Conservation (phyloP, 2,113 vertebrate species). For the Hemicordylus capensis region DNA sequence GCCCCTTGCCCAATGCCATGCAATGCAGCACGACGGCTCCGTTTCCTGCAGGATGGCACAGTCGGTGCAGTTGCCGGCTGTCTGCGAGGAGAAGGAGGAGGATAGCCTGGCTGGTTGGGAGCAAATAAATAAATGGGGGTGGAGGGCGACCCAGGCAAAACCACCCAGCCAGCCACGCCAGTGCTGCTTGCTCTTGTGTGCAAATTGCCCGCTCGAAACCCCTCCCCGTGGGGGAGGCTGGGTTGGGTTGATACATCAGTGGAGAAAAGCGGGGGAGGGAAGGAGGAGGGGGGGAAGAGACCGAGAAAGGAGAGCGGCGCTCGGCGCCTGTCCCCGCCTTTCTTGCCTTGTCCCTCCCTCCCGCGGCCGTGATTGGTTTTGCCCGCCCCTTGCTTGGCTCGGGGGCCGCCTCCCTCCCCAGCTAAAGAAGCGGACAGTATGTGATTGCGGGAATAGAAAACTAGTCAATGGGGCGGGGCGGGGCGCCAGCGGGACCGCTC, state of each 20-base stretch:
- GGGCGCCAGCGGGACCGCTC: too few relatives aligned
- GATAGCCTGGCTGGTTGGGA: not conserved
- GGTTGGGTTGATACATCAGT: conserved; percentile 32
- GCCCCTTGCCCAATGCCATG: too few relatives aligned
- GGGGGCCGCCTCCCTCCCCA: conserved; percentile 70
- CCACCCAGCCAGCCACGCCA: not conserved
- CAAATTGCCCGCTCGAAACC: conserved; percentile 28
- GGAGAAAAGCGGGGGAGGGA: not conserved
- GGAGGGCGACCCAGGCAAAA: not conserved
- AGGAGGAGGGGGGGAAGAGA: not conserved
- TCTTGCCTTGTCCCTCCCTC: conserved; percentile 53
- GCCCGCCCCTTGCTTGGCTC: conserved; percentile 67
- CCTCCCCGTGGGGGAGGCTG: not conserved
- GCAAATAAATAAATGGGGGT: not conserved
- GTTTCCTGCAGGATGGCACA: not conserved
- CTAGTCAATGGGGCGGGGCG: too few relatives aligned
- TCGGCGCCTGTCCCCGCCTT: conserved; percentile 43
- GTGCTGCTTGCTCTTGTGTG: conserved; percentile 13
- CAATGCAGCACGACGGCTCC: too few relatives aligned
- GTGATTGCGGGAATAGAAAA: too few relatives aligned
- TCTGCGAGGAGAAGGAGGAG: not conserved
- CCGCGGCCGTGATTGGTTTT: conserved; percentile 54
- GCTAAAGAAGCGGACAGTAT: conserved; percentile 74
- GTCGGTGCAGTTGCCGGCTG: not conserved
- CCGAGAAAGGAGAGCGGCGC: not conserved